These are phyloP conservation scores for Azorinus chamasolen DNA, from an alignment of 2,888 invertebrate species.

Conservation along the genomic window DNA sequence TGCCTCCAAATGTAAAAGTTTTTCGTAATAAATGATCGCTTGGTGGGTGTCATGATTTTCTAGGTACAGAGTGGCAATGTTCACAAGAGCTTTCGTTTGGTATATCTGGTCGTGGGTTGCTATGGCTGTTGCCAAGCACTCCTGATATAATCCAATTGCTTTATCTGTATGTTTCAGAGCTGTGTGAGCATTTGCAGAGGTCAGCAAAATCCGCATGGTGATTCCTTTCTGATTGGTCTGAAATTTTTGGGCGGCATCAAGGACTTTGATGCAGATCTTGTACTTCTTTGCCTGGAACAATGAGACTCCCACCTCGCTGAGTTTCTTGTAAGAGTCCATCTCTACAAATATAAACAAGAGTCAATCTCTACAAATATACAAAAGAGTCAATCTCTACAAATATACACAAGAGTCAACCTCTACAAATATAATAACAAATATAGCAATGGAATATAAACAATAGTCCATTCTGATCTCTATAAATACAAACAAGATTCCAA, in stretches of 20 bases:
- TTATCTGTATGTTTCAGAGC: constrained; percentile 76
- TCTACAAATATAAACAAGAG: constrained; percentile 64
- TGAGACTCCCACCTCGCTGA: constrained; percentile 83
- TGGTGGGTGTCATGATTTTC: constrained; percentile 80
- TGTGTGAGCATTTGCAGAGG: constrained; percentile 81
- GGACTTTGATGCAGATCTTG: constrained; percentile 79
- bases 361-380: neutral
- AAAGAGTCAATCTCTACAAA: neutral
- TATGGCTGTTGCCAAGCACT: constrained; percentile 81
- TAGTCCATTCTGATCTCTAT: no score
- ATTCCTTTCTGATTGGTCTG: constrained; percentile 84
- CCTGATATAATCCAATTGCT: constrained; percentile 82
- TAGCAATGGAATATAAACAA: no score
- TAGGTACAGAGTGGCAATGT: constrained; percentile 83
- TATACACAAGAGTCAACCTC: neutral
- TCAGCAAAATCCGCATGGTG: constrained; percentile 82
- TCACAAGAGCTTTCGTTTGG: constrained; percentile 84
- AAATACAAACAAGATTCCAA: no score
- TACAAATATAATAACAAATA: no score
- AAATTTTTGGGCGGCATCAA: constrained; percentile 80
- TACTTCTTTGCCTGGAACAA: constrained; percentile 78
- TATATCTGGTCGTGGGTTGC: constrained; percentile 83
- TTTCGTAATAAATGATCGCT: constrained; percentile 84
- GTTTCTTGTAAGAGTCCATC: constrained; percentile 83
- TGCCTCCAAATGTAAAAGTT: constrained; percentile 80